These are phyloP conservation scores for Etheostoma cragini DNA, from an alignment of 2,113 vertebrate genomes.

Conservation along the genomic window DNA sequence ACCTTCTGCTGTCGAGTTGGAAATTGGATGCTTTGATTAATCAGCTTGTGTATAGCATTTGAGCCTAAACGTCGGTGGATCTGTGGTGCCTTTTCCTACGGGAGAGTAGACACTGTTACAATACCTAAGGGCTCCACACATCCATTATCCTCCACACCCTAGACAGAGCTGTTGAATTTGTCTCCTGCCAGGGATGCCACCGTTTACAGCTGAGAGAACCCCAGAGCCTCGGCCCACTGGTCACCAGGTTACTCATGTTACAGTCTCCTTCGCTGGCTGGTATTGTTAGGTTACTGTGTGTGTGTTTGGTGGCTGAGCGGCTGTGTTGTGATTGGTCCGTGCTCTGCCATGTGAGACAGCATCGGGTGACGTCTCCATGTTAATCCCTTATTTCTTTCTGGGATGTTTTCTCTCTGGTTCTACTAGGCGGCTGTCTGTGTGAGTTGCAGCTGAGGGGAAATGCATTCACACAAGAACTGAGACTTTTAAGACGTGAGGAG, in stretches of 20 bases:
- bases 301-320: slow-evolving; percentile 26
- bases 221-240: slow-evolving; percentile 48
- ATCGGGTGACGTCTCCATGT: slow-evolving; percentile 61
- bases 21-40: too few species aligned
- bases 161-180: slow-evolving; percentile 6
- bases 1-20: too few species aligned
- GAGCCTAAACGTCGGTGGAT: too few species aligned
- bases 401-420: slow-evolving; percentile 40
- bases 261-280: slow-evolving; percentile 64
- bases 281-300: slow-evolving; percentile 78
- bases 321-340: slow-evolving; percentile 57
- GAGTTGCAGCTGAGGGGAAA: slow-evolving; percentile 13
- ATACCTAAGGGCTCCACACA: not conserved
- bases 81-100: too few species aligned
- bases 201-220: slow-evolving; percentile 58
- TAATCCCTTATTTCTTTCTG: slow-evolving; percentile 59
- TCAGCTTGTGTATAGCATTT: too few species aligned
- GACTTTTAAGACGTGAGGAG: not conserved
- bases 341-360: slow-evolving; percentile 48
- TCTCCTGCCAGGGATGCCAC: slow-evolving; percentile 39
- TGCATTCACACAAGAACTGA: not conserved
- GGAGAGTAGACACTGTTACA: too few species aligned
- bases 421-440: slow-evolving; percentile 26
- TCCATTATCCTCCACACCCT: not conserved
- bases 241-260: slow-evolving; percentile 74